A percentile compares a stretch with the other conserved stretches of the same genome.
These are phyloP conservation scores for Microcebus ravelobensis DNA, from an alignment of 2,113 vertebrate species.

Conservation along the genomic window DNA sequence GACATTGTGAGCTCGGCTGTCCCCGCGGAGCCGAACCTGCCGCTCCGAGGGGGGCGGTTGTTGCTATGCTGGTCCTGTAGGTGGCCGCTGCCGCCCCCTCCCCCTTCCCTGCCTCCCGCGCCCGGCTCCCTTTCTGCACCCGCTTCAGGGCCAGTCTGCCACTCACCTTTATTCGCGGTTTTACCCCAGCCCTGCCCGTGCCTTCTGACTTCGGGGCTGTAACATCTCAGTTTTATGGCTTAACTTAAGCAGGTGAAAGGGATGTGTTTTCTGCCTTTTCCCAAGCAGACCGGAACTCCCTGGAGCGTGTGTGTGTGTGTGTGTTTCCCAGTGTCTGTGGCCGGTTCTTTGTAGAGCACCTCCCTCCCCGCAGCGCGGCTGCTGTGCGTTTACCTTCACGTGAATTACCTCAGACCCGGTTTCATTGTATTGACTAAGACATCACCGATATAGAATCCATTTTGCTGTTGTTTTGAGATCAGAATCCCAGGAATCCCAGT, in stretches of 20 bases:
- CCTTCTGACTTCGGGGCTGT: constrained; percentile 57
- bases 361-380: neutral
- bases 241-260: constrained; percentile 73
- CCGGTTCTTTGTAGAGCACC: constrained; percentile 63
- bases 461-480: constrained; percentile 76
- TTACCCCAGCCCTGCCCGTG: constrained; percentile 40
- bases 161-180: constrained; percentile 51
- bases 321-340: neutral
- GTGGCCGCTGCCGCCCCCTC: constrained; percentile 4
- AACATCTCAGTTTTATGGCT: constrained; percentile 66
- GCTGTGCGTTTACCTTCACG: constrained; percentile 52
- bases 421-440: constrained; percentile 70
- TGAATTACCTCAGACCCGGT: constrained; percentile 50
- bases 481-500: constrained; percentile 57
- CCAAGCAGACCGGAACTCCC: constrained; percentile 54
- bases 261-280: constrained; percentile 34
- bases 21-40: neutral
- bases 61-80: neutral
- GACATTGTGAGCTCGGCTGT: constrained; percentile 24
- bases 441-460: constrained; percentile 76
- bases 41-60: neutral
- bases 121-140: neutral
- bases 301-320: neutral
- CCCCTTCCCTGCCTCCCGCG: neutral
- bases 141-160: neutral